These are phyloP conservation scores for Branchinecta lynchi DNA, from an alignment of 1,140 invertebrate species.

Conservation along the genomic window DNA sequence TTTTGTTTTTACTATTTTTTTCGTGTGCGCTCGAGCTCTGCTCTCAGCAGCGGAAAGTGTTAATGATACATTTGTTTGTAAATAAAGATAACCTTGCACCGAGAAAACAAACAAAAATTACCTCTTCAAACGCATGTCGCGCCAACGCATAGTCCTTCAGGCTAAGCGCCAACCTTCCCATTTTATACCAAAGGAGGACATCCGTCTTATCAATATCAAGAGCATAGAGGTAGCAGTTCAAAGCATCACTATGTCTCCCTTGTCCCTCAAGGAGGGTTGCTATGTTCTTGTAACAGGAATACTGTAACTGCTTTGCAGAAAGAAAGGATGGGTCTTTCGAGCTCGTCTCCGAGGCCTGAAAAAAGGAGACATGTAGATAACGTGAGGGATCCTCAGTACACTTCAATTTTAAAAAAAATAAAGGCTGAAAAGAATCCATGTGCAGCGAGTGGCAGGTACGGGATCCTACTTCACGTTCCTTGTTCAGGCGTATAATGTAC, in stretches of 20 bases:
- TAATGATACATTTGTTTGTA: too few relatives aligned
- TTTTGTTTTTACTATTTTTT: too few relatives aligned
- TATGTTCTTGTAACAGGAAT: slow-evolving; percentile 4
- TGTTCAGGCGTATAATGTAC: too few relatives aligned
- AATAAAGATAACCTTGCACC: too few relatives aligned
- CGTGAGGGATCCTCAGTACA: too few relatives aligned
- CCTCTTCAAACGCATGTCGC: not conserved
- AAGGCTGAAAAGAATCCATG: too few relatives aligned
- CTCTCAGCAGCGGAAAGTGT: too few relatives aligned
- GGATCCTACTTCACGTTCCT: too few relatives aligned
- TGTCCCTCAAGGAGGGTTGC: not conserved
- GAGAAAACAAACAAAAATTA: not conserved
- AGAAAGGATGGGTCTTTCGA: not conserved
- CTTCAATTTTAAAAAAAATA: too few relatives aligned
- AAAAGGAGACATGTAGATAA: not conserved
- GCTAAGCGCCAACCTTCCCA: not conserved
- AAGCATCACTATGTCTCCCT: not conserved
- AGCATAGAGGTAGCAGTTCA: not conserved
- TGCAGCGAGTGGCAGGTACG: too few relatives aligned
- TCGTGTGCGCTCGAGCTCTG: too few relatives aligned
- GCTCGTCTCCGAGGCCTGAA: not conserved
- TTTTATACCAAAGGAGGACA: not conserved
- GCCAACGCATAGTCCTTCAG: not conserved
- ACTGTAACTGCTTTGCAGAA: not conserved
- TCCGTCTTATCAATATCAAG: not conserved